phyloP scores from a whole-genome alignment of 1,140 invertebrate species.

The Ostrea denselamellosa region DNA sequence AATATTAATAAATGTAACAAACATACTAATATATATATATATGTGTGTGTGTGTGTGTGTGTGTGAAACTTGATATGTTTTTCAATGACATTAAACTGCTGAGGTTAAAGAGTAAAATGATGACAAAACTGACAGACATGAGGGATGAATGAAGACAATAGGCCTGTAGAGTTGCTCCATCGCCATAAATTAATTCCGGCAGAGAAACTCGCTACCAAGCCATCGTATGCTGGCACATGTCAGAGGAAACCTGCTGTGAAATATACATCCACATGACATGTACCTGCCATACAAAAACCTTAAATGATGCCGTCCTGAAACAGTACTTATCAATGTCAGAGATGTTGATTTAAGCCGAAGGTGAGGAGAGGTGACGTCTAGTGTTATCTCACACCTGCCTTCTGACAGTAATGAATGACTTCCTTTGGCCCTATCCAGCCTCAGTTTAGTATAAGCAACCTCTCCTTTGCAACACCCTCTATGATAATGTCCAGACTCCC shows the following conservation, averaged over 20 bases:
- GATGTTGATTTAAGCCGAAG: not conserved
- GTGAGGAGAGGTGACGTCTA: constrained; percentile 7
- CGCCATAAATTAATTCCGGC: not conserved
- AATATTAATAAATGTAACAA: no score
- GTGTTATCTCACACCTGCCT: not conserved
- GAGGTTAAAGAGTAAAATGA: not conserved
- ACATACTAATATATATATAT: no score
- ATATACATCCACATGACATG: constrained; percentile 7
- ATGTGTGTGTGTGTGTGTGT: no score
- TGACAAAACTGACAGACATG: not conserved
- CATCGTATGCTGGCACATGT: not conserved
- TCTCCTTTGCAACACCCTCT: not conserved
- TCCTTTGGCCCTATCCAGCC: not conserved
- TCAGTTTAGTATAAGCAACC: not conserved
- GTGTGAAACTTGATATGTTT: not conserved
- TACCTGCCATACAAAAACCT: constrained; percentile 14
- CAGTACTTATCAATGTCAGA: constrained; percentile 27
- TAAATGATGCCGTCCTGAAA: not conserved
- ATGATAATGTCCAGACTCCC: not conserved
- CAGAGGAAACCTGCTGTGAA: not conserved
- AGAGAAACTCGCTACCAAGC: not conserved
- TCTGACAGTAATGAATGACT: not conserved
- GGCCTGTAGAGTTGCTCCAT: not conserved
- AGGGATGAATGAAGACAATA: not conserved
- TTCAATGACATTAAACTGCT: not conserved